These are phyloP conservation scores for Prolemur simus DNA, from an alignment of 2,113 vertebrate genomes.

Conservation along the genomic window DNA sequence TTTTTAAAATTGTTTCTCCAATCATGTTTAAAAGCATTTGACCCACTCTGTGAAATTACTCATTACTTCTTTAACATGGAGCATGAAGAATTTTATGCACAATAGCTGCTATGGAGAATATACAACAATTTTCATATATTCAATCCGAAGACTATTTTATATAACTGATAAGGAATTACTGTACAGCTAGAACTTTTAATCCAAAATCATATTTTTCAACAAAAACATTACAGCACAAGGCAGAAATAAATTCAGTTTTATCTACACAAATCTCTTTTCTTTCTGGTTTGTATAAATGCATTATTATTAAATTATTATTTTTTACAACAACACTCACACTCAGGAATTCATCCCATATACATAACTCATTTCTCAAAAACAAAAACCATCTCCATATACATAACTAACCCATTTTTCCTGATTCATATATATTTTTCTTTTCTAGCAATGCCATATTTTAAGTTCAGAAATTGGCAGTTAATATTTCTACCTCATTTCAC, in stretches of 20 bases:
- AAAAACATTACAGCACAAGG: slow-evolving; percentile 25
- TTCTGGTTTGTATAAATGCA: slow-evolving; percentile 49
- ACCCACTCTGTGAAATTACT: background rate
- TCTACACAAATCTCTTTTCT: slow-evolving; percentile 44
- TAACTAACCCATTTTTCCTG: slow-evolving; percentile 33
- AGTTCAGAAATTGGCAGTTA: slow-evolving; percentile 32
- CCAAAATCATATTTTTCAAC: slow-evolving; percentile 52
- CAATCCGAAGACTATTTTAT: slow-evolving; percentile 8
- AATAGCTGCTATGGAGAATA: background rate
- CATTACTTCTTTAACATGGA: background rate
- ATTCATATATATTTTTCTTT: slow-evolving; percentile 23
- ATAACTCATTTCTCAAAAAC: slow-evolving; percentile 51
- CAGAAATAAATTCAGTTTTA: slow-evolving; percentile 54
- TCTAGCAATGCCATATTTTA: background rate
- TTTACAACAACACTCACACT: slow-evolving; percentile 35
- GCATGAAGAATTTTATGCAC: background rate
- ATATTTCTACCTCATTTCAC: background rate
- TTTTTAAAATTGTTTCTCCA: background rate
- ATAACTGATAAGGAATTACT: slow-evolving; percentile 58
- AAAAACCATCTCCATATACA: background rate
- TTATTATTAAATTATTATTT: slow-evolving; percentile 66
- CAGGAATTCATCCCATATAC: slow-evolving; percentile 25
- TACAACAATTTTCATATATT: slow-evolving; percentile 9
- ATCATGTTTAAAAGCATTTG: background rate
- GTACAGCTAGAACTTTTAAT: background rate